phyloP scores from a whole-genome alignment of 2,113 vertebrate genomes.

The Rhabdomys dilectus region DNA sequence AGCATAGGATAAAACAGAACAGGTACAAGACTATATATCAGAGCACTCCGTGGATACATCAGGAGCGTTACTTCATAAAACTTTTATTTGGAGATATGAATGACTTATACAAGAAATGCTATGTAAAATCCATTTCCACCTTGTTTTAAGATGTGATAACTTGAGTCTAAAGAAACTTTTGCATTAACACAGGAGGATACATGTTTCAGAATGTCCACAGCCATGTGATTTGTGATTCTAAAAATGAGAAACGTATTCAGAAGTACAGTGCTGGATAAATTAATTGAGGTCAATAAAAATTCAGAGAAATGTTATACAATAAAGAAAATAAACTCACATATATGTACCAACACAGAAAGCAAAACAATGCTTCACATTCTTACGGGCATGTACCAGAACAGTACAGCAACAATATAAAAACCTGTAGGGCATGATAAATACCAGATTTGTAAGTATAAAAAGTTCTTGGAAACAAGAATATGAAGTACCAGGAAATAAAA shows the following conservation, averaged over 20 bases:
- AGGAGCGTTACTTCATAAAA: not conserved
- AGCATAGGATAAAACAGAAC: not conserved
- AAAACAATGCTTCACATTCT: not conserved
- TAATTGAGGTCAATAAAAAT: not conserved
- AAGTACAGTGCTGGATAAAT: not conserved
- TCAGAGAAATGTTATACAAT: not conserved
- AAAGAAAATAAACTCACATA: not conserved
- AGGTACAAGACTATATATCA: not conserved
- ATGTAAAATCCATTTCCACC: constrained; percentile 31
- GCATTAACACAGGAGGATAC: not conserved
- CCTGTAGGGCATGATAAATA: not conserved
- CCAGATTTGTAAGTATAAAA: not conserved
- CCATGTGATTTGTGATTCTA: not conserved
- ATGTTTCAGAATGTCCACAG: not conserved
- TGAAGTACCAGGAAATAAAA: not conserved
- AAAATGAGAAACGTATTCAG: not conserved
- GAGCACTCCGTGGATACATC: not conserved
- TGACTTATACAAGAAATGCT: not conserved
- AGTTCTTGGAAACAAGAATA: not conserved
- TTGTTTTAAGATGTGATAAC: not conserved
- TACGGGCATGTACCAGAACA: not conserved
- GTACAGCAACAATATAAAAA: not conserved
- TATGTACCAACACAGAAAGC: not conserved
- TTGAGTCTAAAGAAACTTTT: not conserved
- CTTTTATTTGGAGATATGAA: not conserved